phyloP scores from a whole-genome alignment of 2,113 vertebrate species.

The Pica pica region DNA sequence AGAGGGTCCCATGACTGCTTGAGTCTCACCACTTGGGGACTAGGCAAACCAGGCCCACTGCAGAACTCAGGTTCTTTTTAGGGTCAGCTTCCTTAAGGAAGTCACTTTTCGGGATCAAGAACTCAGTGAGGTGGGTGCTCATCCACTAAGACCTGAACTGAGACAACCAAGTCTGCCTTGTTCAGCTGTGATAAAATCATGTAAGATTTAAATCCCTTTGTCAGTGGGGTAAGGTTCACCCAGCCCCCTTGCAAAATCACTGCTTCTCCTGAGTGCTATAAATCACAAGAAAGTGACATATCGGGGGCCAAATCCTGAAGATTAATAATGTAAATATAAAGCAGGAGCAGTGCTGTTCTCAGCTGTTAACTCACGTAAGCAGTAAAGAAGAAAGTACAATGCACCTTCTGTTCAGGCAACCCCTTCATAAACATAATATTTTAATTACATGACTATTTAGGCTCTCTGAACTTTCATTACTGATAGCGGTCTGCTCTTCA shows the following conservation, averaged over 20 bases:
- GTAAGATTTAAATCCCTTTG: not conserved
- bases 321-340: not conserved
- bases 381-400: not conserved
- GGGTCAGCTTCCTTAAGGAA: not conserved
- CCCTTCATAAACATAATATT: not conserved
- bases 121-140: not conserved
- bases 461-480: not conserved
- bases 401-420: not conserved
- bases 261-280: not conserved
- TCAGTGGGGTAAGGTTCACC: not conserved
- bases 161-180: not conserved
- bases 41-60: not conserved
- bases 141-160: not conserved
- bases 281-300: not conserved
- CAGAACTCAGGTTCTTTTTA: not conserved
- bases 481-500: not conserved
- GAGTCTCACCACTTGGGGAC: not conserved
- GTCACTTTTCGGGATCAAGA: not conserved
- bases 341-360: not conserved
- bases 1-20: not conserved
- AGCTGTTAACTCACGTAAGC: not conserved
- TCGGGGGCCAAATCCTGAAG: not conserved
- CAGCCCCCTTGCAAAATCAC: accelerated
- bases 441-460: not conserved
- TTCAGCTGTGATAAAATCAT: not conserved